phyloP scores from a whole-genome alignment of 2,888 invertebrate species.

The Pollenia angustigena region DNA sequence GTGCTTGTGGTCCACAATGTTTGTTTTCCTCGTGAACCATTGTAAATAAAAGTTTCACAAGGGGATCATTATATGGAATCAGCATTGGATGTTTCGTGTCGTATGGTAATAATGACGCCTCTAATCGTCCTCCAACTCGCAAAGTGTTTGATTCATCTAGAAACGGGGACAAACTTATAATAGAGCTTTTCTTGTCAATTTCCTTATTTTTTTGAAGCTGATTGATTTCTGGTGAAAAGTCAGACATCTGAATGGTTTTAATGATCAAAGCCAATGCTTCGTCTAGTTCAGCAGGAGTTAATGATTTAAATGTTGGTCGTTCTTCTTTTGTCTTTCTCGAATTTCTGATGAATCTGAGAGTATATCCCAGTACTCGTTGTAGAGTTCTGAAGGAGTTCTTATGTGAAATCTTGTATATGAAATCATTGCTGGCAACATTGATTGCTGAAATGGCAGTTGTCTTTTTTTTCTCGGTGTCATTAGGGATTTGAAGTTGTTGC shows the following conservation, averaged over 20 bases:
- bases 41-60: too few relatives aligned
- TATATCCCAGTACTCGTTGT: neutral
- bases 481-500: neutral
- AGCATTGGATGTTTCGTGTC: neutral
- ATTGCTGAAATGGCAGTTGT: neutral
- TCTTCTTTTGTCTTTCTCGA: neutral
- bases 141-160: neutral
- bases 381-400: neutral
- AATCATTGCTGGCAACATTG: neutral
- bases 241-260: neutral
- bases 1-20: too few relatives aligned
- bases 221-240: conserved; percentile 1
- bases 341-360: too few relatives aligned
- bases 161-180: too few relatives aligned
- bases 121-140: neutral
- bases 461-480: conserved; percentile 13
- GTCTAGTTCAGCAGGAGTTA: neutral
- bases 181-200: too few relatives aligned
- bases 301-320: neutral
- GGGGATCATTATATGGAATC: neutral
- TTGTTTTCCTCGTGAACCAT: too few relatives aligned
- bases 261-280: neutral
- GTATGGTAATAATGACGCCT: neutral
- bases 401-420: neutral
- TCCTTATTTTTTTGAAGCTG: neutral